A percentile compares a stretch with the other conserved stretches of the same genome.
Conservation (phyloP, 2,113 vertebrate species). For the Pantherophis guttatus region DNA sequence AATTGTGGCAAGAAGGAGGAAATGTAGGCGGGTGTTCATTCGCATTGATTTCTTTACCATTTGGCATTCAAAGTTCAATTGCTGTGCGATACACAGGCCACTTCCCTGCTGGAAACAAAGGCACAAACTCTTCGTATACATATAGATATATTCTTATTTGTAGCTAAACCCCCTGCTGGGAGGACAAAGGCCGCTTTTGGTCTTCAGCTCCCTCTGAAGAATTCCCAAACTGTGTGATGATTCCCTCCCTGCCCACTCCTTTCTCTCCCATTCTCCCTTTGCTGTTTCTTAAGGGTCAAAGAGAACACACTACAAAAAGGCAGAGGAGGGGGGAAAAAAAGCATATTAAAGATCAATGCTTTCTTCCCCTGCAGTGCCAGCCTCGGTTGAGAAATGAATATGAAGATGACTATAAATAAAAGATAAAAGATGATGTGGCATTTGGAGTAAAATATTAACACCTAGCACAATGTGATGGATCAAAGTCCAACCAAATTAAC, state of each 20-base stretch:
- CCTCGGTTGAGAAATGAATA: slow-evolving; percentile 71
- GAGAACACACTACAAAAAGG: slow-evolving; percentile 41
- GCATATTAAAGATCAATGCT: slow-evolving; percentile 51
- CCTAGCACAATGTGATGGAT: slow-evolving; percentile 52
- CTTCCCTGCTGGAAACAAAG: slow-evolving; percentile 14
- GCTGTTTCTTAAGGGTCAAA: slow-evolving; percentile 49
- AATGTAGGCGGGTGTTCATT: neutral
- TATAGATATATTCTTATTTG: slow-evolving; percentile 45
- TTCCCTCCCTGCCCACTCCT: neutral
- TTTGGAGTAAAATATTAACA: slow-evolving; percentile 71
- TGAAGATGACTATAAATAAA: slow-evolving; percentile 71
- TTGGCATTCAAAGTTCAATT: slow-evolving; percentile 30
- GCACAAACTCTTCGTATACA: slow-evolving; percentile 10
- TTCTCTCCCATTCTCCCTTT: slow-evolving; percentile 14
- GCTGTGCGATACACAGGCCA: neutral
- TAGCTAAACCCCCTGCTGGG: neutral
- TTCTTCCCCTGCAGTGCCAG: slow-evolving; percentile 49
- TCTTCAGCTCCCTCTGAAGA: slow-evolving; percentile 37
- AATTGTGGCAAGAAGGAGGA: neutral
- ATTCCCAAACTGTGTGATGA: neutral
- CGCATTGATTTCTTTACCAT: neutral
- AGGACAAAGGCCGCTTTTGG: slow-evolving; percentile 27
- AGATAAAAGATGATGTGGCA: slow-evolving; percentile 66
- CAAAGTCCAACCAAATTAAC: slow-evolving; percentile 59
- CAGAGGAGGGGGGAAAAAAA: neutral